These are phyloP conservation scores for Drosophila robusta DNA, from an alignment of 2,888 invertebrate genomes.

Conservation along the genomic window DNA sequence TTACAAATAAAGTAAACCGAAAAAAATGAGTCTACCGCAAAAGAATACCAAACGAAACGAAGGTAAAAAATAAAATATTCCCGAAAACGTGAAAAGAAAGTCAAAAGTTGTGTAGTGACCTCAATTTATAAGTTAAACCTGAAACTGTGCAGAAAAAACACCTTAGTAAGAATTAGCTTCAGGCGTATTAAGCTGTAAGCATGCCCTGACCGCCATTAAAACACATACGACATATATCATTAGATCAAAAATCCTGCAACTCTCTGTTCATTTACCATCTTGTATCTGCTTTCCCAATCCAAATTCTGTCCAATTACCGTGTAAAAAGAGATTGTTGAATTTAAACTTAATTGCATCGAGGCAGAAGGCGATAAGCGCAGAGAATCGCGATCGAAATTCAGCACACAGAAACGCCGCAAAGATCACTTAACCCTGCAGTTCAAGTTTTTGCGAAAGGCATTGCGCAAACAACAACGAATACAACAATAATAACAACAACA, in stretches of 20 bases:
- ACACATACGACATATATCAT: constrained; percentile 6
- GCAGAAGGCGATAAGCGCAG: constrained; percentile 7
- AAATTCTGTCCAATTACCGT: not conserved
- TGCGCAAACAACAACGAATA: constrained; percentile 29
- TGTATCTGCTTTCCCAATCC: not conserved
- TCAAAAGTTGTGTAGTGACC: constrained; percentile 58
- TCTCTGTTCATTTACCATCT: constrained; percentile 1
- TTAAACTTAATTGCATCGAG: constrained; percentile 1
- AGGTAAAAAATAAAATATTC: constrained; percentile 22
- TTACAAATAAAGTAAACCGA: constrained; percentile 59
- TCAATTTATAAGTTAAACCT: constrained; percentile 47
- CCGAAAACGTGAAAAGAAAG: constrained; percentile 64
- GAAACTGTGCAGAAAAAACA: constrained; percentile 19
- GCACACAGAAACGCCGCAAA: constrained; percentile 33
- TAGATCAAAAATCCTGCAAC: not conserved
- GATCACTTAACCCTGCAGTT: constrained; percentile 62
- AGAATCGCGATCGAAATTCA: constrained; percentile 28
- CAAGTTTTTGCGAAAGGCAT: constrained; percentile 66
- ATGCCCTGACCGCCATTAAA: constrained; percentile 6
- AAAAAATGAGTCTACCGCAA: constrained; percentile 28
- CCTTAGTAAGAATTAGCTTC: not conserved
- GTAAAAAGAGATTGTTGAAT: constrained; percentile 28
- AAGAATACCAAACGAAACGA: constrained; percentile 29
- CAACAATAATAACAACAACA: not conserved
- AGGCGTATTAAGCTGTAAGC: constrained; percentile 5